Percentiles rank a stretch among this genome's conserved stretches.
phyloP scores from a whole-genome alignment of 2,113 vertebrate species.

The Himantopus leucocephalus region DNA sequence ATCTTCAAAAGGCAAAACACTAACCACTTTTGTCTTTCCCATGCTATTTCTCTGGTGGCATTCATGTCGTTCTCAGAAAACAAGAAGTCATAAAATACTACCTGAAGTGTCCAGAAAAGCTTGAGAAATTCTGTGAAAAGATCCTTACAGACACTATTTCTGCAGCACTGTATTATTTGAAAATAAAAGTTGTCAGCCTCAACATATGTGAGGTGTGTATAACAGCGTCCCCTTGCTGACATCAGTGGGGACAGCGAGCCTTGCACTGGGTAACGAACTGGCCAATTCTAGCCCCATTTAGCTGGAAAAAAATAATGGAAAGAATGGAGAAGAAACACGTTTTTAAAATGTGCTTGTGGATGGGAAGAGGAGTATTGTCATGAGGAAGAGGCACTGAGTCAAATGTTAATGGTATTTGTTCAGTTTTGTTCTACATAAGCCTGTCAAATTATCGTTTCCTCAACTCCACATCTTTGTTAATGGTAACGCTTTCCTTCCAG shows the following conservation, averaged over 20 bases:
- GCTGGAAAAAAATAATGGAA: not conserved
- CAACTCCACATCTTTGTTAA: not conserved
- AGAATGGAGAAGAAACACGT: not conserved
- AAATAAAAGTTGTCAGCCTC: not conserved
- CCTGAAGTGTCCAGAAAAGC: not conserved
- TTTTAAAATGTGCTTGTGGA: not conserved
- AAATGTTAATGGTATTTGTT: not conserved
- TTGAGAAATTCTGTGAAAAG: not conserved
- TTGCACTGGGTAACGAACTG: not conserved
- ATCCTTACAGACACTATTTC: not conserved
- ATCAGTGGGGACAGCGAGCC: not conserved
- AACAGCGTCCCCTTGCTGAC: accelerated
- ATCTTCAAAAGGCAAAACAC: not conserved
- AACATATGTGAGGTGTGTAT: not conserved
- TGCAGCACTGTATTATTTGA: not conserved
- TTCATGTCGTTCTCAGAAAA: not conserved
- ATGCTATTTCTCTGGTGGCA: not conserved
- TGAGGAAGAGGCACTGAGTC: not conserved
- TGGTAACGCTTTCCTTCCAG: not conserved
- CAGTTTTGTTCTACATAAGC: not conserved
- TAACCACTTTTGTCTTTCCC: not conserved
- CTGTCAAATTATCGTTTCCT: not conserved
- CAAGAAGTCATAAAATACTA: not conserved
- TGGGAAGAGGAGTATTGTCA: not conserved
- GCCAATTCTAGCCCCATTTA: not conserved